Evolutionary conservation across 2,797 vertebrate species (phyloP), one percentile per base, ranked within the genome.

Genomic region (Melanotaenia pygmaea): DNA sequence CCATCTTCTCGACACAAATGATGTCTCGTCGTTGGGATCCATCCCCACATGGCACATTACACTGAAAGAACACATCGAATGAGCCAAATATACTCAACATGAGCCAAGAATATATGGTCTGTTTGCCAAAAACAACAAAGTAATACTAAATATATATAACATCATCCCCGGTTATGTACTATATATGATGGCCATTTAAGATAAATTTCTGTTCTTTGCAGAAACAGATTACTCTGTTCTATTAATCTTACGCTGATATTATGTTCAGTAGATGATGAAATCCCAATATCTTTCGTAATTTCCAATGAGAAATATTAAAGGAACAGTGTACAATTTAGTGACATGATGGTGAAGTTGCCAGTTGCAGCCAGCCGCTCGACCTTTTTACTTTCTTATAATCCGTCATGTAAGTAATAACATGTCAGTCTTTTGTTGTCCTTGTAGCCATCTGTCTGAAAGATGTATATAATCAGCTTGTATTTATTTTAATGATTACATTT

Each of bases 11-110:
- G 67, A 98, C 90, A 35, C 97, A 98, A 80, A 98, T 94, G 56
- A 96, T 70, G 65, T 98, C 96, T 22, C 96, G 92, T 0, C 95
- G 92, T 90, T 96, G 96, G 0, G 93, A 95, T 80, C 97, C 97
- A 0, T 94, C 93, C 20, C 96, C 96, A 37, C 97, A 98, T 0
- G 74, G 92, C 0, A 92, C 88, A 0, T 95, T 97, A 66, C 97
- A 98, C 97, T 98, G 86, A 18, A 35, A 45, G 64, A 40, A 26
- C 8, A 66, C 45, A 3, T 20, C 1, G 58, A 30, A 32, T 40
- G 10, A 63, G 35, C 43, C 40, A 60, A 11, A 56, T 37, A 24
- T 13, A 5, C 28, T 37, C 16, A 5, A 12, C 24, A 51, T 2
- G 10, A 59, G 37, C 9, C 26, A 70, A 59, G 37, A 50, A 22